A percentile compares a stretch with the other conserved stretches of the same genome.
Evolutionary conservation across 2,888 invertebrate species (phyloP).

Genomic region (Anodontia alba): DNA sequence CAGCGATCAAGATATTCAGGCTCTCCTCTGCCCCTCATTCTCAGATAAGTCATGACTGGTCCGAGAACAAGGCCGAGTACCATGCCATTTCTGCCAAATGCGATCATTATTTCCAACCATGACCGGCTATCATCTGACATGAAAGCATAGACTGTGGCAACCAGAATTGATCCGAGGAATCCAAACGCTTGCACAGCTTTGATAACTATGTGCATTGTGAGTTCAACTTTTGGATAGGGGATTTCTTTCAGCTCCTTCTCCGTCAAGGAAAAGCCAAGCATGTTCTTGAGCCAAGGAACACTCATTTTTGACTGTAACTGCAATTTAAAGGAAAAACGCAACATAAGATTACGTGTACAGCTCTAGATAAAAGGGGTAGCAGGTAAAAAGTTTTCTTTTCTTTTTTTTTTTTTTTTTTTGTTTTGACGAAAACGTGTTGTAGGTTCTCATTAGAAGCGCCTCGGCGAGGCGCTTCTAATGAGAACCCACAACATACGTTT

Average conservation of each 20-base stretch:
- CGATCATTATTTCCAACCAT: constrained; percentile 47
- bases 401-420: no score
- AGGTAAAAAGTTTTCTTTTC: no score
- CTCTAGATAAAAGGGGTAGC: no score
- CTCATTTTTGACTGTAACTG: constrained; percentile 36
- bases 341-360: no score
- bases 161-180: constrained; percentile 48
- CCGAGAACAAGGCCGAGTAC: constrained; percentile 47
- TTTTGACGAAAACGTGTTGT: no score
- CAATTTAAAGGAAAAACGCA: neutral
- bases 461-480: no score
- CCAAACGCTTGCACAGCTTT: constrained; percentile 56
- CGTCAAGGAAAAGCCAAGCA: constrained; percentile 25
- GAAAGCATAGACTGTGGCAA: constrained; percentile 52
- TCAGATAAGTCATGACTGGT: constrained; percentile 47
- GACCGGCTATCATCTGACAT: constrained; percentile 46
- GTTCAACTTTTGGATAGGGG: constrained; percentile 42
- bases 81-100: constrained; percentile 46
- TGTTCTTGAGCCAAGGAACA: constrained; percentile 50
- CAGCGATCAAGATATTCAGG: constrained; percentile 48
- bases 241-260: constrained; percentile 1
- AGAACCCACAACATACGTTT: no score
- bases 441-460: no score
- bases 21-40: constrained; percentile 33
- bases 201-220: constrained; percentile 47